Base-by-base conservation (phyloP, 1,140 invertebrate genomes). In the Hypothenemus hampei region DNA sequence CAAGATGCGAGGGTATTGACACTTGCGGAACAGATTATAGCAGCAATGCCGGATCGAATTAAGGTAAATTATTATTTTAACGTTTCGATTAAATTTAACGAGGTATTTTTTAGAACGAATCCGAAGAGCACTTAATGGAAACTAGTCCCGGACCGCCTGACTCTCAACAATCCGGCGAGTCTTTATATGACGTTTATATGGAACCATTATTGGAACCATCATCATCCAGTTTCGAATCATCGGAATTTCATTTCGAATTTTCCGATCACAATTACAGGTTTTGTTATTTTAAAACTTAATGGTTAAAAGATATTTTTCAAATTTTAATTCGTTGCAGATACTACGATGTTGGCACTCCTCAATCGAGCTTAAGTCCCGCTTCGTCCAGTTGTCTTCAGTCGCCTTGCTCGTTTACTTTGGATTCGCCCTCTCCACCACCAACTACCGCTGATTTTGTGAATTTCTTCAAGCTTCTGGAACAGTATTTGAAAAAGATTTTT, bases 21-120 rank as follows among this genome's bases (percentile, higher is more conserved):
- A 46, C 77, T 98, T 66, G 95, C 95, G 40, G 93, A 97, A 71
- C 92, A 97, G 77, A 97, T 98, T 64, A 97, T 98, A 67, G 94
- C 93, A 26, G 94, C 94, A 6, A 92, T 97, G 79, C 94, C 95
- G 47, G 93, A 97, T 61, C 80, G 93, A 65, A 97, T 97, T 68
- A 98, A 97, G 82, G 87, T 88, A 69, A 3, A n/a, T n/a, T n/a
- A n/a, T 7, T 4, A 43, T 21, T 20, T 26, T 5, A 31, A 10
- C 26, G 47, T 39, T 43, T 22, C 22, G 23, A 41, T 16, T 11
- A 16, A 18, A 43, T 57, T 40, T 1, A 35, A 21, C 11, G n/a
- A 49, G 31, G 33, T 45, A 22, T 15, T 39, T 51, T 69, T n/a
- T 61, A 82, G 79, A 81, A 82, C 68, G 81, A 82, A 69, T 81